Percentiles rank a stretch among this genome's conserved stretches.
Conservation (phyloP, 2,888 invertebrate species). For the Apeira syringaria region DNA sequence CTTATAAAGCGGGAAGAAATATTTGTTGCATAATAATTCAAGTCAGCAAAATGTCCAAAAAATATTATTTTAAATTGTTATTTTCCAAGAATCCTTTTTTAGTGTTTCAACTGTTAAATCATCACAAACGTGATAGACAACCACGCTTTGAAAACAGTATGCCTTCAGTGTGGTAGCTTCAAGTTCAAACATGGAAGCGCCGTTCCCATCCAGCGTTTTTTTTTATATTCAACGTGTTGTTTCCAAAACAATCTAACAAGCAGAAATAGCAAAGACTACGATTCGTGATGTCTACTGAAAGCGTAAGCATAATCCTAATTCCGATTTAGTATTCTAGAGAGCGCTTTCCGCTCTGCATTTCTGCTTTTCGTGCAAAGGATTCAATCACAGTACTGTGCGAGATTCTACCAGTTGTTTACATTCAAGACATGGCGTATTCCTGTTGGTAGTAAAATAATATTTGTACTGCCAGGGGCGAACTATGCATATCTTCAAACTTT, state of each 20-base stretch:
- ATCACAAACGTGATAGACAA: too few species aligned
- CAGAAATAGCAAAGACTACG: slow-evolving; percentile 10
- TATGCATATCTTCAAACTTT: background rate
- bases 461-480: slow-evolving; percentile 14
- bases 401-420: slow-evolving; percentile 24
- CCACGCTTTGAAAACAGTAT: too few species aligned
- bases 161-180: too few species aligned
- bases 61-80: too few species aligned
- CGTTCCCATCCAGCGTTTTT: too few species aligned
- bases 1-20: too few species aligned
- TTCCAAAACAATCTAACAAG: slow-evolving; percentile 20
- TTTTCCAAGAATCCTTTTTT: too few species aligned
- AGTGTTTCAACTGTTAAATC: too few species aligned
- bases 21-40: too few species aligned
- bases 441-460: slow-evolving; percentile 18
- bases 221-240: slow-evolving; percentile 7
- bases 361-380: slow-evolving; percentile 23
- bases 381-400: slow-evolving; percentile 31
- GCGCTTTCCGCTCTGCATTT: slow-evolving; percentile 34
- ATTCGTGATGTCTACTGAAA: slow-evolving; percentile 15
- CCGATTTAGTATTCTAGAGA: slow-evolving; percentile 31
- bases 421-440: slow-evolving; percentile 29
- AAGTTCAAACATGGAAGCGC: too few species aligned
- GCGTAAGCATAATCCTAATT: slow-evolving; percentile 31
- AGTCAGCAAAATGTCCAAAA: too few species aligned